These are phyloP conservation scores for Rhyacophila brunnea DNA, from an alignment of 1,140 invertebrate species.

Conservation along the genomic window DNA sequence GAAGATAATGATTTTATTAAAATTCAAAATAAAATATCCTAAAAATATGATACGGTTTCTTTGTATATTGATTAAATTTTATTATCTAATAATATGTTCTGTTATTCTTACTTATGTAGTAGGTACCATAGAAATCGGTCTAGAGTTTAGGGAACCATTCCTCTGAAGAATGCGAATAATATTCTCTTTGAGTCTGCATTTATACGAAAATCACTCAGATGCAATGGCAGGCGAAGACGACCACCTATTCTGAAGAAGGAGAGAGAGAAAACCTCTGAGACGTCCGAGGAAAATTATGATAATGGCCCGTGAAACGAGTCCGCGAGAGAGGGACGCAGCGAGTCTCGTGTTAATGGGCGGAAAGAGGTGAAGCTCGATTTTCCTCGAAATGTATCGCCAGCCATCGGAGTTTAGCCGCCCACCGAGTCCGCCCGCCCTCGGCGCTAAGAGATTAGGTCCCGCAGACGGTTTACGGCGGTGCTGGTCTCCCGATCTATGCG, in stretches of 20 bases:
- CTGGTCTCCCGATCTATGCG: constrained; percentile 1
- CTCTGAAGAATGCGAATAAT: no score
- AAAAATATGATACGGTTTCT: no score
- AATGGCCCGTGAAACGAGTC: constrained; percentile 18
- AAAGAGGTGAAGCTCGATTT: constrained; percentile 18
- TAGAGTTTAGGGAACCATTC: no score
- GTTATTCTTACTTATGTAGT: no score
- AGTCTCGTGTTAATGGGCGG: constrained; percentile 3
- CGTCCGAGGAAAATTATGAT: constrained; percentile 24
- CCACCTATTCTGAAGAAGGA: background rate
- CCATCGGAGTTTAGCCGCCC: constrained; percentile 17
- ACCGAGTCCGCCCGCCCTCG: background rate
- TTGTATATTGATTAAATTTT: no score
- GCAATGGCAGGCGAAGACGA: background rate
- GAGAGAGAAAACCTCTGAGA: constrained; percentile 1
- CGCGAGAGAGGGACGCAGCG: constrained; percentile 2
- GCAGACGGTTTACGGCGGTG: constrained; percentile 27
- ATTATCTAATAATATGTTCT: no score
- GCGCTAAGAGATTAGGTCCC: constrained; percentile 31
- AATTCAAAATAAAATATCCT: no score
- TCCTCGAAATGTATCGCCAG: constrained; percentile 15
- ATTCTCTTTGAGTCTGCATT: no score
- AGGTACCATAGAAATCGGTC: no score
- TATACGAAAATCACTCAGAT: no score
- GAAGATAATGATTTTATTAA: no score